Base-by-base conservation (phyloP, 2,888 invertebrate genomes). In the Noctua janthe region DNA sequence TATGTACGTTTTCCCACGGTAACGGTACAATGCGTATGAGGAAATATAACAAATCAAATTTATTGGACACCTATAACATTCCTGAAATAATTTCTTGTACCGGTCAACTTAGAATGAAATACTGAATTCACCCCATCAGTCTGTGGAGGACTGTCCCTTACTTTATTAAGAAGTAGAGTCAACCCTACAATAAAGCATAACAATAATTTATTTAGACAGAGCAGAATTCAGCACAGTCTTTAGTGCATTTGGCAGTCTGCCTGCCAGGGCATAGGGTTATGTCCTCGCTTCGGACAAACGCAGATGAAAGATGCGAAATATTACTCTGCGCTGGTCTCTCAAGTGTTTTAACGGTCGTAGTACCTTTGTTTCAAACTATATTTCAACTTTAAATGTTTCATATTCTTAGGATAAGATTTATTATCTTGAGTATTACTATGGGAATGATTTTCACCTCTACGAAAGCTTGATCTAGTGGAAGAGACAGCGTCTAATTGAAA, bases 171-270 rank as follows among this genome's bases (percentile, higher is more conserved):
- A 70, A 71, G 29, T n/a, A 35, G 79, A 39, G 75, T 66, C 84
- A 82, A 77, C 77, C 74, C 64, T 77, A 73, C 29, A 78, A 75
- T 74, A 80, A 72, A 80, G 39, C 83, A 83, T 88, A 83, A 84
- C 83, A 91, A 91, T 91, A 88, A 91, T 90, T 91, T 91, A 90
- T 90, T 90, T 85, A 83, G 79, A 88, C 89, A 74, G 83, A 77
- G 75, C 85, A 71, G 88, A 87, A 89, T 87, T 85, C 82, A 75
- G 89, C 87, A 87, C 89, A 86, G 83, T 86, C 89, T 86, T 89
- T 89, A 90, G 90, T 90, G 87, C 90, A 87, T 81, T 92, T 92
- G 92, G 93, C 93, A 91, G 75, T 17, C 76, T 90, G 92, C 92
- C 92, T 88, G 84, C 56, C 66, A 89, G 80, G 83, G 84, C 89